Evolutionary conservation across 2,797 vertebrate species (phyloP), one percentile per base, ranked within the genome.

Genomic region (Diceros bicornis): DNA sequence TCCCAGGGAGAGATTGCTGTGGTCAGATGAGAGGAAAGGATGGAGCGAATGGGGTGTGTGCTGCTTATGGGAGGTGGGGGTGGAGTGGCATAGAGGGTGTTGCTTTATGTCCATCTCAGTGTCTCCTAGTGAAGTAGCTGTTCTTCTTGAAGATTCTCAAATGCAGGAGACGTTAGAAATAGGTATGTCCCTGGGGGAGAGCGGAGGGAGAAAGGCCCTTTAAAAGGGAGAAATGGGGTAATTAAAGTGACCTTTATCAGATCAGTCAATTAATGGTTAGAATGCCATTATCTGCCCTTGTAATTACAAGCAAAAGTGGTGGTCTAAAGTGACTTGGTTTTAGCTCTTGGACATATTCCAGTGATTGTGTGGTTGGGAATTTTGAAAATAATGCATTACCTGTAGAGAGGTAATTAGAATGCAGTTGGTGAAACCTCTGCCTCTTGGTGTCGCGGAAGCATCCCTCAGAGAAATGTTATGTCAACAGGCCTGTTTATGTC

Each of bases 381-480:
- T 88, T 82, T 89, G 91, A 93, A 97, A 89, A 89, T 88, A 82
- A 83, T 72, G 62, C 91, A 91, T 91, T 69, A 85, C n/a, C 75
- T 44, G 4, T 81, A 74, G 89, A 93, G 85, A 92, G 21, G 23
- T 71, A 61, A 72, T 93, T 94, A 91, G 82, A 79, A 82, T 71
- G 37, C 69, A 93, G 82, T 66, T 84, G 68, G 88, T 61, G 52
- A 89, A 74, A 69, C 13, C 37, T 61, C 34, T 74, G 50, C 64
- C 34, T 89, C 55, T 32, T 34, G 25, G 64, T 66, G 47, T 59
- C 41, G 25, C 4, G 1, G 75, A 92, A 89, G 14, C 7, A 21
- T 32, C 88, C 71, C 77, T 85, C 25, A 21, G 78, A 96, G 91
- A 82, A 64, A n/a, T 44, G 52, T 27, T 93, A 23, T n/a, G n/a